Base-by-base conservation (phyloP, 2,888 invertebrate genomes). In the Agrotis exclamationis region DNA sequence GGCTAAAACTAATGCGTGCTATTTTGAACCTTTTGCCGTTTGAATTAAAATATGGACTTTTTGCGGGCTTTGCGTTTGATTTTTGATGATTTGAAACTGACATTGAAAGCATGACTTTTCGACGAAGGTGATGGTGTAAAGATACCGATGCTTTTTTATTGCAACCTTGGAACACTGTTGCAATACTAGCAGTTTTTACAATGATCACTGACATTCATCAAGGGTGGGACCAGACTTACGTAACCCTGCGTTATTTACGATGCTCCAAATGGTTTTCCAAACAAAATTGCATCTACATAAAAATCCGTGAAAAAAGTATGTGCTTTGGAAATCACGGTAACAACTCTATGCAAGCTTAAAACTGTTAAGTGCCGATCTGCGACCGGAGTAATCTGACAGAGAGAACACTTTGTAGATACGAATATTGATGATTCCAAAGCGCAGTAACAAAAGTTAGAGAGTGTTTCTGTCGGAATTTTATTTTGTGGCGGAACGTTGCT, bases 1-100 rank as follows among this genome's bases (percentile, higher is more conserved):
- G 6, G 16, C 67, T 63, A 14, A 24, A 70, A 76, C 64, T 66
- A 77, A 76, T 71, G n/a, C 45, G 62, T 65, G 57, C 20, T 63
- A 57, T 18, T 76, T 65, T 71, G 14, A 58, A 65, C 22, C 7
- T 47, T n/a, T 51, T 39, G 59, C 50, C 14, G 48, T 24, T 45
- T n/a, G 18, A 3, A 48, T 44, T 9, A 53, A 54, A 62, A 24
- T 0, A 44, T 24, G 50, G 9, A 9, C 13, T 50, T 63, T 72
- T 58, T 50, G 48, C 53, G 62, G 33, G 60, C 39, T 76, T 75
- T 76, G 63, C 58, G 69, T 63, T 76, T 75, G 60, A 28, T 62
- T 63, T 69, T 57, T 62, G 14, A 47, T 28, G 3, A 57, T 48
- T 58, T 63, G 20, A 53, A 44, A 58, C 22, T 50, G 50, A 70